A percentile compares a stretch with the other conserved stretches of the same genome.
Conservation (phyloP, 2,797 vertebrate genomes). For the Lates japonicus region DNA sequence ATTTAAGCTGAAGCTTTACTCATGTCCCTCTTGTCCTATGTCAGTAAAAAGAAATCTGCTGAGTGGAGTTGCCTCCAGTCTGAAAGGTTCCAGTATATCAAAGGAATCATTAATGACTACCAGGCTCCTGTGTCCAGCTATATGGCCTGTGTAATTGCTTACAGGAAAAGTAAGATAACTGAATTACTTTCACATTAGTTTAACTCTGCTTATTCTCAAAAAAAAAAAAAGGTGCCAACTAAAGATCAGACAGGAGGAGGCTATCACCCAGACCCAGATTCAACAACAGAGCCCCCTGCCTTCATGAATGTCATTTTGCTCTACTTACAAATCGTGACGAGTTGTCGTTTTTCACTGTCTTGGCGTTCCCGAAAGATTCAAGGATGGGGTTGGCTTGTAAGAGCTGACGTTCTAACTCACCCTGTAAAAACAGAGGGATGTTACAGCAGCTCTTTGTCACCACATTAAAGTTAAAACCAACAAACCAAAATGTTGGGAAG, state of each 20-base stretch:
- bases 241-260: conserved; percentile 6
- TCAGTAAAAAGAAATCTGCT: conserved; percentile 11
- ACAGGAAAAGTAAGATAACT: conserved; percentile 43
- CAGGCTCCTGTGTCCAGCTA: conserved; percentile 29
- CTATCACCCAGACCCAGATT: neutral
- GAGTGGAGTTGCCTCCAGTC: conserved; percentile 23
- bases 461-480: conserved; percentile 16
- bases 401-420: conserved; percentile 97
- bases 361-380: conserved; percentile 98
- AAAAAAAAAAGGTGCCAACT: conserved; percentile 17
- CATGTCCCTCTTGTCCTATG: neutral
- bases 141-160: conserved; percentile 37
- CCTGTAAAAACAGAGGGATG: conserved; percentile 79
- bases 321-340: conserved; percentile 97
- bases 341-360: conserved; percentile 99
- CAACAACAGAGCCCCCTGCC: neutral
- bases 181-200: conserved; percentile 27
- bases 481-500: conserved; percentile 6
- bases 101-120: conserved; percentile 53
- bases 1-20: neutral
- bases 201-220: conserved; percentile 25
- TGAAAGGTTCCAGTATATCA: conserved; percentile 34
- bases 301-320: neutral
- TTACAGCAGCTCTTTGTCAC: conserved; percentile 40
- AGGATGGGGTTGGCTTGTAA: conserved; percentile 99